Conservation (phyloP, 2,888 invertebrate genomes). For the Melinaea marsaeus region DNA sequence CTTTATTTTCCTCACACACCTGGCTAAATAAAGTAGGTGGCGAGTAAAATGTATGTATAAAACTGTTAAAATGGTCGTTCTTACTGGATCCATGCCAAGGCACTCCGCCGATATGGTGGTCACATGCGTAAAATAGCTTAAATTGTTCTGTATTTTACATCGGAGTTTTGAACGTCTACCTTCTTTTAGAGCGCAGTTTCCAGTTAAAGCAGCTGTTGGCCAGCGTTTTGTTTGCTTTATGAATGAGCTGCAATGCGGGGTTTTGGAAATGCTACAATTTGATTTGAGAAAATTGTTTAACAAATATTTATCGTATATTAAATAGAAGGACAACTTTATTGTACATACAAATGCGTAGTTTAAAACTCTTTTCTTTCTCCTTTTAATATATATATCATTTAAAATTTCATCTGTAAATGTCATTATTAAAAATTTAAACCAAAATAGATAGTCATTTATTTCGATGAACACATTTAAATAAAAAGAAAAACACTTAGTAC, state of each 20-base stretch:
- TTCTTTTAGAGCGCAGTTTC: neutral
- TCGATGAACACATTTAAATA: conserved; percentile 9
- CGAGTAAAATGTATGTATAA: conserved; percentile 32
- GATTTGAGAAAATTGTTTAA: neutral
- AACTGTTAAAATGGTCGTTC: conserved; percentile 42
- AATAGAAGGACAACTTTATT: neutral
- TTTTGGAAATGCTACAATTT: conserved; percentile 1
- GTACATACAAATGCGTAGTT: neutral
- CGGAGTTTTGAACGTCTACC: neutral
- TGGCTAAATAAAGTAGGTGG: conserved; percentile 31
- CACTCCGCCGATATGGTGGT: conserved; percentile 36
- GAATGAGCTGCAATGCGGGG: conserved; percentile 1
- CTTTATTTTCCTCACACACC: conserved; percentile 25
- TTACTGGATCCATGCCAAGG: conserved; percentile 50
- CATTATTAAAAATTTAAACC: neutral
- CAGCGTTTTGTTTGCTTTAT: conserved; percentile 5
- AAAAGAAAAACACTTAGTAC: conserved; percentile 16
- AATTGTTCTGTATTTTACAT: conserved; percentile 8
- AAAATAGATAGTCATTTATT: conserved; percentile 7
- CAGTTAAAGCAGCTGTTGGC: conserved; percentile 5
- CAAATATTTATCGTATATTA: neutral
- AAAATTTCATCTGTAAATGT: no score
- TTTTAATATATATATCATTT: no score
- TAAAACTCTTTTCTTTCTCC: neutral
- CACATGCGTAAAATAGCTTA: conserved; percentile 33